phyloP scores from a whole-genome alignment of 2,888 invertebrate species.

The Hypena proboscidalis region DNA sequence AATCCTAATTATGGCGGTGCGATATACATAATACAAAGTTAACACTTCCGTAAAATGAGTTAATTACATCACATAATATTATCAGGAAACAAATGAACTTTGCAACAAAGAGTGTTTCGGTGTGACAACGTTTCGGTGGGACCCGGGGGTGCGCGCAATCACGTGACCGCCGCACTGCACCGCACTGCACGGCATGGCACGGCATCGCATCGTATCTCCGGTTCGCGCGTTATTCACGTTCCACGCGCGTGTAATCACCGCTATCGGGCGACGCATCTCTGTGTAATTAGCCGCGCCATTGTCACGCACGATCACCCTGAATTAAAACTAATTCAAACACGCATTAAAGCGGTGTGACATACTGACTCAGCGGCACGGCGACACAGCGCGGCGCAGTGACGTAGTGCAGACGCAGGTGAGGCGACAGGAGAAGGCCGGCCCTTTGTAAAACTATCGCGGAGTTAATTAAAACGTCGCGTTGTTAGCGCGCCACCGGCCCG shows the following conservation, averaged over 20 bases:
- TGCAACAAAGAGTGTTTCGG: no score
- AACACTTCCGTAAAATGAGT: background rate
- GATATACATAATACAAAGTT: no score
- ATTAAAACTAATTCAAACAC: constrained; percentile 48
- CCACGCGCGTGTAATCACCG: constrained; percentile 38
- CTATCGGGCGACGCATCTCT: constrained; percentile 50
- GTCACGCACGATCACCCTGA: constrained; percentile 42
- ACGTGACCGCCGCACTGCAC: constrained; percentile 29
- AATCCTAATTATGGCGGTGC: no score
- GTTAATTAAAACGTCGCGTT: constrained; percentile 60
- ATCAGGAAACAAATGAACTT: constrained; percentile 4
- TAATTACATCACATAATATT: background rate
- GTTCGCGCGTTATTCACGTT: constrained; percentile 38
- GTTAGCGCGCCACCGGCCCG: constrained; percentile 32
- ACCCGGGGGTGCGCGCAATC: no score
- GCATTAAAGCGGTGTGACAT: constrained; percentile 14
- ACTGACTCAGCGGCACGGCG: background rate
- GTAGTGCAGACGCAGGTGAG: constrained; percentile 10
- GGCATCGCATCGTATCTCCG: constrained; percentile 8
- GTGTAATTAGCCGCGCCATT: constrained; percentile 49
- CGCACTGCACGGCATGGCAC: no score
- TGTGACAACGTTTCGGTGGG: no score
- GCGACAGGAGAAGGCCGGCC: constrained; percentile 45
- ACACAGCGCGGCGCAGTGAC: constrained; percentile 1
- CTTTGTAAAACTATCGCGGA: constrained; percentile 56